A percentile compares a stretch with the other conserved stretches of the same genome.
Conservation (phyloP, 92 coral and sea anemone genomes). For the Blastomussa wellsi region DNA sequence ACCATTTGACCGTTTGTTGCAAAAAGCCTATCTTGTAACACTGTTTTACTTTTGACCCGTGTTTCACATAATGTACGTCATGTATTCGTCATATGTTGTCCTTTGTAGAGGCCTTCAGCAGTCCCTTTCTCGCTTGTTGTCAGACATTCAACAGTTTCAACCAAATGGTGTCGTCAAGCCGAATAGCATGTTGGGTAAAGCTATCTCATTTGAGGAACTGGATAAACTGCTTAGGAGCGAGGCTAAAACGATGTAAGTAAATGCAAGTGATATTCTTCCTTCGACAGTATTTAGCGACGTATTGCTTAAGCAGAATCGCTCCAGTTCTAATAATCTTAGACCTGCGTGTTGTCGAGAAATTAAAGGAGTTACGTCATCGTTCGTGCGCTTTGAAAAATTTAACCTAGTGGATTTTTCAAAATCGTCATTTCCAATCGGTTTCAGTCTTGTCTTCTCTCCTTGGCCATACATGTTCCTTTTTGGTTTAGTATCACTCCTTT, state of each 20-base stretch:
- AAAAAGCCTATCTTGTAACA: too few species aligned
- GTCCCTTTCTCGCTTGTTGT: slow-evolving; percentile 74
- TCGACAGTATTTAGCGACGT: neutral
- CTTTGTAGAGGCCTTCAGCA: slow-evolving; percentile 80
- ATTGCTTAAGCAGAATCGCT: neutral
- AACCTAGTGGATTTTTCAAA: too few species aligned
- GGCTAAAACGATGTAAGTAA: slow-evolving; percentile 38
- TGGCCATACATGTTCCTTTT: too few species aligned
- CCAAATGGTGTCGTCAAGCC: slow-evolving; percentile 58
- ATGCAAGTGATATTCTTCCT: neutral
- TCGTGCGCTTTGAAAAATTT: too few species aligned
- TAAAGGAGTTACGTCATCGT: too few species aligned
- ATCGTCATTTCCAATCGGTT: too few species aligned
- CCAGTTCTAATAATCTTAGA: too few species aligned
- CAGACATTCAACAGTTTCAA: slow-evolving; percentile 76
- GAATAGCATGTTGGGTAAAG: slow-evolving; percentile 22
- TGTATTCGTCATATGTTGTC: slow-evolving; percentile 22
- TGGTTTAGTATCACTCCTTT: too few species aligned
- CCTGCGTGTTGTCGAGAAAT: too few species aligned
- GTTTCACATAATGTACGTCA: neutral
- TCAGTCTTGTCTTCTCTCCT: too few species aligned
- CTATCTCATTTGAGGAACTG: slow-evolving; percentile 40
- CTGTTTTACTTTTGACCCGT: neutral
- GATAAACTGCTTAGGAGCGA: slow-evolving; percentile 34
- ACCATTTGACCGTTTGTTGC: too few species aligned